Conservation (phyloP, 2,797 vertebrate genomes). For the Xiphophorus birchmanni region DNA sequence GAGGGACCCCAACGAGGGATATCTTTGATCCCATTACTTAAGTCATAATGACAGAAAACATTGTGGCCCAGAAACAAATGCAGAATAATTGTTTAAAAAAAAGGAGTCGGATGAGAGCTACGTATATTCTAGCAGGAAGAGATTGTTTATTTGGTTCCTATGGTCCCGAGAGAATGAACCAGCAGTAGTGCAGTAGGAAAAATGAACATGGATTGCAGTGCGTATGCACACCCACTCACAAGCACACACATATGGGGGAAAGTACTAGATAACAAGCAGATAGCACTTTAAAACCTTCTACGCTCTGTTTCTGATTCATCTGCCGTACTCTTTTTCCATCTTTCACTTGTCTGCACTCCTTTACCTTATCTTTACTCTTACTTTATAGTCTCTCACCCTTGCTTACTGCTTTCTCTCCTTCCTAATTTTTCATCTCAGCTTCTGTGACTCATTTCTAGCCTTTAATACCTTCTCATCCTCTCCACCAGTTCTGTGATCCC, state of each 20-base stretch:
- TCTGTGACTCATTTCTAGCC: conserved; percentile 18
- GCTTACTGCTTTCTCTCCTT: conserved; percentile 5
- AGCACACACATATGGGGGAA: conserved; percentile 1
- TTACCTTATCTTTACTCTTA: conserved; percentile 15
- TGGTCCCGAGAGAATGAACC: conserved; percentile 40
- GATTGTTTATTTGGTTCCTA: conserved; percentile 24
- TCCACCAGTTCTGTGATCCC: neutral
- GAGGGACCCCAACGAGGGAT: no score
- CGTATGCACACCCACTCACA: conserved; percentile 5
- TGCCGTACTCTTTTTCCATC: neutral
- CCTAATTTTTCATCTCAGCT: neutral
- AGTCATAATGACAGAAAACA: conserved; percentile 19
- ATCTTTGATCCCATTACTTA: neutral
- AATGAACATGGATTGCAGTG: conserved; percentile 20
- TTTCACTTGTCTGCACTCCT: conserved; percentile 7
- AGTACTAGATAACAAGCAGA: conserved; percentile 39
- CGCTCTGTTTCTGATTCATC: conserved; percentile 15
- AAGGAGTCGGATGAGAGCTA: conserved; percentile 19
- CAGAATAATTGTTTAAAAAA: conserved; percentile 11
- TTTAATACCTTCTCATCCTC: conserved; percentile 4
- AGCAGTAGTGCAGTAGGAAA: conserved; percentile 26
- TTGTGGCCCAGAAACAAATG: neutral
- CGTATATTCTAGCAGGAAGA: conserved; percentile 20
- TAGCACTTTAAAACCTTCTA: conserved; percentile 25
- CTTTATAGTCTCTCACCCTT: neutral